Percentiles rank a stretch among this genome's conserved stretches.
Conservation (phyloP, 2,797 vertebrate genomes). For the Syndactyla subalaris region DNA sequence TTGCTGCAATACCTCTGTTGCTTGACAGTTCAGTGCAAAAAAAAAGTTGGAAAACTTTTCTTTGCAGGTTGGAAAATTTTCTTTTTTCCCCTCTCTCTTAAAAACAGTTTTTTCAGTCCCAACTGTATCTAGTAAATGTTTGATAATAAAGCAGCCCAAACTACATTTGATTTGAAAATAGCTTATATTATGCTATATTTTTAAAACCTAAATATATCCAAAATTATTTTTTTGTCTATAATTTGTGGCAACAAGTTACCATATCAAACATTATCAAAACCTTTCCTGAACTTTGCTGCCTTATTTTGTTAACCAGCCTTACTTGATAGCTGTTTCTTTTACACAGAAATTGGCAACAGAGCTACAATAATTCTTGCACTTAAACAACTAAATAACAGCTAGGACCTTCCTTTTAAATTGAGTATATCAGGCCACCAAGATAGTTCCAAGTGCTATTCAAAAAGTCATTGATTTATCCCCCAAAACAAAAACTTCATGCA, state of each 20-base stretch:
- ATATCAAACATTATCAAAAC: neutral
- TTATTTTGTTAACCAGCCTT: neutral
- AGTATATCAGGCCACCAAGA: constrained; percentile 52
- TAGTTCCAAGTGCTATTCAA: constrained; percentile 36
- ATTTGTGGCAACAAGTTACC: neutral
- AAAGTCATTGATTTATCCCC: constrained; percentile 43
- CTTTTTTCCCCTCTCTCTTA: neutral
- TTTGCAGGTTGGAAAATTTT: neutral
- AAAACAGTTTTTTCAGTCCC: neutral
- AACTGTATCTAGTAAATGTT: neutral
- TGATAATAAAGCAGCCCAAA: neutral
- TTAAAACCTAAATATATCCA: constrained; percentile 5
- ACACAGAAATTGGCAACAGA: neutral
- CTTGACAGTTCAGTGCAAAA: neutral
- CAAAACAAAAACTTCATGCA: neutral
- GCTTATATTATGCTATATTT: neutral
- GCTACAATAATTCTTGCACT: constrained; percentile 1
- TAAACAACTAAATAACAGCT: constrained; percentile 17
- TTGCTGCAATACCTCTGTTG: neutral
- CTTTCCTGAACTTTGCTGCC: neutral
- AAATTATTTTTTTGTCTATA: neutral
- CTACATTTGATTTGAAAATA: neutral
- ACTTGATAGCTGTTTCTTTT: neutral
- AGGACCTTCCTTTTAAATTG: constrained; percentile 20
- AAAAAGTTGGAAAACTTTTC: neutral